Percentiles rank a stretch among this genome's conserved stretches.
Conservation (phyloP, 2,888 invertebrate species). For the Leptothorax acervorum region DNA sequence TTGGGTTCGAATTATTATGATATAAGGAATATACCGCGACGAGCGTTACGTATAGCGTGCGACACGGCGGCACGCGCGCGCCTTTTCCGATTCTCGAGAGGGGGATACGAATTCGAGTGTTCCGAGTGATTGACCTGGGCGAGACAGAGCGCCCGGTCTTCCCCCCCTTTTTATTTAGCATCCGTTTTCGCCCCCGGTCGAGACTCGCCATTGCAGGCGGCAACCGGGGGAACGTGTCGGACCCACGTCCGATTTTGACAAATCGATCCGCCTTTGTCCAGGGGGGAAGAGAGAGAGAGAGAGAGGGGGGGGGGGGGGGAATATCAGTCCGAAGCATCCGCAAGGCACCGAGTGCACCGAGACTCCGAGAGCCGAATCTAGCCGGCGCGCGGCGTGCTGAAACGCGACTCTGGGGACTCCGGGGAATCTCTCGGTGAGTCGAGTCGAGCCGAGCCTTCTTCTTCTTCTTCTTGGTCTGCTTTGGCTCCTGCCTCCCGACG, state of each 20-base stretch:
- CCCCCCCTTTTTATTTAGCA: neutral
- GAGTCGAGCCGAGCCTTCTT: no score
- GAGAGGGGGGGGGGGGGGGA: neutral
- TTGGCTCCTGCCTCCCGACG: no score
- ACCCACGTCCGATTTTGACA: slow-evolving; percentile 14
- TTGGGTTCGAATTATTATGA: no score
- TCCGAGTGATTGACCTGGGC: slow-evolving; percentile 3
- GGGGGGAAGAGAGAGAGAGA: no score
- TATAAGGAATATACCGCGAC: neutral
- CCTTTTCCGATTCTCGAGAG: neutral
- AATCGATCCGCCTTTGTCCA: neutral
- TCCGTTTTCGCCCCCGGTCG: neutral
- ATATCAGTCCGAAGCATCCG: neutral
- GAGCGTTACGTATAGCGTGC: neutral
- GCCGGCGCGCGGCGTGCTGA: neutral
- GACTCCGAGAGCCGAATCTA: slow-evolving; percentile 1
- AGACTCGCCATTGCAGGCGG: neutral
- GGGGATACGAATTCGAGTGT: neutral
- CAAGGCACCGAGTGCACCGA: neutral
- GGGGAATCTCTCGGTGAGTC: neutral
- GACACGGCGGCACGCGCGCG: neutral
- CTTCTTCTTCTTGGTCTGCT: no score
- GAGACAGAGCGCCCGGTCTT: neutral
- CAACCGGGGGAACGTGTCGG: neutral
- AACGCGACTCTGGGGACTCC: neutral